Percentiles rank a stretch among this genome's conserved stretches.
These are phyloP conservation scores for Drosophila ogumai DNA, from an alignment of 1,140 invertebrate species.

Conservation along the genomic window DNA sequence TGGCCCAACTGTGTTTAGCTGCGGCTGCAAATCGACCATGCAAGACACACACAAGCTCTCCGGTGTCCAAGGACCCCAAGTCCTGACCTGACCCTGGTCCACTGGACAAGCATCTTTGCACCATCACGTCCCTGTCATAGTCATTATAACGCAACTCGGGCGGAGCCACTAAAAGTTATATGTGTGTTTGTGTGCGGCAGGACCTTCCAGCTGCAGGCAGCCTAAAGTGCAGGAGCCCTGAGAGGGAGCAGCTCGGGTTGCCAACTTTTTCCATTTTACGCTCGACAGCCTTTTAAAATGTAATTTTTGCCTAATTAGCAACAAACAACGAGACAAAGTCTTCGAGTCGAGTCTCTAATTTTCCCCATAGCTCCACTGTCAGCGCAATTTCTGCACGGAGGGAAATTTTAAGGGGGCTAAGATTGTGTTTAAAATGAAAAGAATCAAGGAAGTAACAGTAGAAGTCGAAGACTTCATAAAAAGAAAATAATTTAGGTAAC, in stretches of 20 bases:
- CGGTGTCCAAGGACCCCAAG: slow-evolving; percentile 1
- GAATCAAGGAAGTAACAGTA: too few relatives aligned
- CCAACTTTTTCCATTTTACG: slow-evolving; percentile 80
- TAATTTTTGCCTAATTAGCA: slow-evolving; percentile 83
- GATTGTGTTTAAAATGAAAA: neutral
- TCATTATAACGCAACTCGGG: slow-evolving; percentile 57
- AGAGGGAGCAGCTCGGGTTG: slow-evolving; percentile 14
- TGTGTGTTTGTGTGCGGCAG: slow-evolving; percentile 13
- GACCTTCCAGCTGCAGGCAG: slow-evolving; percentile 35
- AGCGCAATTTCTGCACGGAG: slow-evolving; percentile 3
- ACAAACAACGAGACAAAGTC: slow-evolving; percentile 66
- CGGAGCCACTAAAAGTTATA: slow-evolving; percentile 62
- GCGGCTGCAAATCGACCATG: slow-evolving; percentile 23
- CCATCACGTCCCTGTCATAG: slow-evolving; percentile 63
- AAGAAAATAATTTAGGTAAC: neutral
- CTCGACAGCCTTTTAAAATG: slow-evolving; percentile 79
- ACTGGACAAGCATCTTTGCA: slow-evolving; percentile 41
- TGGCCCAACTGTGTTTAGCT: slow-evolving; percentile 3
- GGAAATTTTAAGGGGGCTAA: neutral
- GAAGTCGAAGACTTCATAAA: neutral
- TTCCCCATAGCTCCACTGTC: slow-evolving; percentile 22
- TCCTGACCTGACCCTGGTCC: neutral
- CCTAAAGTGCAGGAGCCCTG: neutral
- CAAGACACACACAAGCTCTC: neutral
- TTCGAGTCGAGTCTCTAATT: slow-evolving; percentile 39